Conservation (phyloP, 2,113 vertebrate genomes). For the Xiphorhynchus elegans region DNA sequence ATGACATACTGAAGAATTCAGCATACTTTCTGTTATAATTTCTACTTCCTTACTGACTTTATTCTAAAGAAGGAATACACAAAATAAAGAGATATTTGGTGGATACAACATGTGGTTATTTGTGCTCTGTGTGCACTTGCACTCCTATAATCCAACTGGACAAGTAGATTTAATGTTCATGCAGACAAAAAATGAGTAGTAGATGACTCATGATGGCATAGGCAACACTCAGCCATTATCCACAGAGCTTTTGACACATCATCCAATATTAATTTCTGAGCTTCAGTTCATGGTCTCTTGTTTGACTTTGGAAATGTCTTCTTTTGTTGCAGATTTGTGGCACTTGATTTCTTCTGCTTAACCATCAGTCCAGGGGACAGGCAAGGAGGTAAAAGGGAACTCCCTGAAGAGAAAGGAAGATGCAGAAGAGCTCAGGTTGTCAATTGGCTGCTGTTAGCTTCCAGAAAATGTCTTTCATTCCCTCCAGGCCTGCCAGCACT, state of each 20-base stretch:
- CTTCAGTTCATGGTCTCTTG: not conserved
- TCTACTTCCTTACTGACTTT: not conserved
- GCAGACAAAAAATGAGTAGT: not conserved
- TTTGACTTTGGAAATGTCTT: not conserved
- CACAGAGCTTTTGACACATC: not conserved
- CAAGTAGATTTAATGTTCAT: not conserved
- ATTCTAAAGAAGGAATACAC: not conserved
- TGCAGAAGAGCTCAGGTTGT: not conserved
- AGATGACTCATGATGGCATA: not conserved
- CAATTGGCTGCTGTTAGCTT: not conserved
- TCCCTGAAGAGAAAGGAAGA: not conserved
- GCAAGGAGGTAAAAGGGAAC: not conserved
- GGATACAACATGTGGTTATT: not conserved
- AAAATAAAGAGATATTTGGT: not conserved
- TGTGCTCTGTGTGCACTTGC: not conserved
- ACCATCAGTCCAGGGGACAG: not conserved
- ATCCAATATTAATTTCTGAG: not conserved
- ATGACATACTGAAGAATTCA: not conserved
- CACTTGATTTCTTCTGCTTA: not conserved
- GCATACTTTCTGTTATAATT: not conserved
- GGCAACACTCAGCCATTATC: not conserved
- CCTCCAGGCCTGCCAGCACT: not conserved
- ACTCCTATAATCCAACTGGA: not conserved
- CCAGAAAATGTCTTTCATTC: not conserved
- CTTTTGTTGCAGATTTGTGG: not conserved